phyloP scores from a whole-genome alignment of 2,113 vertebrate genomes.

The Pygathrix nemaeus region DNA sequence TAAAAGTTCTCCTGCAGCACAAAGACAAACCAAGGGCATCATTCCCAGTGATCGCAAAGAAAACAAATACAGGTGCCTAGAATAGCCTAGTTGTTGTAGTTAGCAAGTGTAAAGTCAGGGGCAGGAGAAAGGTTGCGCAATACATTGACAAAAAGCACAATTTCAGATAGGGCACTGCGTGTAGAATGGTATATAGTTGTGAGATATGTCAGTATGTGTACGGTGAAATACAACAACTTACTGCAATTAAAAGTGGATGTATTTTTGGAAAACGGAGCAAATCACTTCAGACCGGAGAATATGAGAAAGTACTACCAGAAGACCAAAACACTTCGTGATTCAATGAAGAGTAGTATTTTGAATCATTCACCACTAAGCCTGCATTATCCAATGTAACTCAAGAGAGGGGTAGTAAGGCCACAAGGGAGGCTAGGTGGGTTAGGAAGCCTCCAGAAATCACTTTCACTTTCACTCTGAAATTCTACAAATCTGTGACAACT shows the following conservation, averaged over 20 bases:
- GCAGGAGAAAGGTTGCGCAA: not conserved
- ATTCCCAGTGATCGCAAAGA: not conserved
- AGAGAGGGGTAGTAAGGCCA: not conserved
- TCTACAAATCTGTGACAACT: not conserved
- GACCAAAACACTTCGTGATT: not conserved
- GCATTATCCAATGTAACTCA: not conserved
- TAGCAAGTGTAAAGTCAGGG: not conserved
- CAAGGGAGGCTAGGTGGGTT: not conserved
- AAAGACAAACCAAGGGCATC: not conserved
- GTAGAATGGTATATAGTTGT: not conserved
- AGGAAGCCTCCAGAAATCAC: not conserved
- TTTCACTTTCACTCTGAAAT: not conserved
- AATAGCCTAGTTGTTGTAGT: not conserved
- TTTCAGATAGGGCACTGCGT: not conserved
- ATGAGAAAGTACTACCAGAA: not conserved
- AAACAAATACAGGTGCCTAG: not conserved
- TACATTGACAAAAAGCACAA: not conserved
- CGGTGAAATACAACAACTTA: not conserved
- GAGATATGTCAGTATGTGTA: fast-evolving
- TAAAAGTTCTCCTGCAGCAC: not conserved
- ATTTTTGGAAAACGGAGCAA: not conserved
- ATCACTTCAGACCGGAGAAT: not conserved
- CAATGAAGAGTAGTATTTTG: not conserved
- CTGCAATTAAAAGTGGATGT: not conserved
- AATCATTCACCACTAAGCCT: not conserved